Evolutionary conservation across 2,797 vertebrate genomes (phyloP), one percentile per base, ranked within the genome.

Genomic region (Nannoperca obscura): DNA sequence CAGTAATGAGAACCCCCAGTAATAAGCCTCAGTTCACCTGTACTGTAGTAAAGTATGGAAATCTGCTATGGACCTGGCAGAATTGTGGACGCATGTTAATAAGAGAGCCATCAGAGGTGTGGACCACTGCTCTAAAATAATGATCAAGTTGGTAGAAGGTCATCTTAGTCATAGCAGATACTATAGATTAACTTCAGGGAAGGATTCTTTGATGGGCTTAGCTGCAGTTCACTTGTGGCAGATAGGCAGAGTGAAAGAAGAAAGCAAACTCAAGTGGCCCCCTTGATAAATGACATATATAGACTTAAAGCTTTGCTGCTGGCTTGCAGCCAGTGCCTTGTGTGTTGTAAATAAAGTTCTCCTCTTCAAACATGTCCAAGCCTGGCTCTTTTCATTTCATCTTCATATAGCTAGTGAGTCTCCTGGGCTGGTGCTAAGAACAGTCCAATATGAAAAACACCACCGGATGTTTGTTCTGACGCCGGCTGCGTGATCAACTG

Each of bases 331-430:
- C 88, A 95, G 83, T 88, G 70, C 92, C 92, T 93, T 93, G 93
- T 83, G 90, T 93, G 93, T 95, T 95, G 94, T 94, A 94, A 97
- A 97, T 97, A 97, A 97, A 97, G 94, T 95, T 95, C 94, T 95
- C 92, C 67, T 93, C 93, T 93, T 94, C 89, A 93, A 93, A 91
- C 79, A 71, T 75, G 77, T 91, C 86, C 83, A 80, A 73, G 78
- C 80, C 66, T 50, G 85, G 82, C 84, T 90, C 83, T 90, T 93
- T 93, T 93, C 89, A 90, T 92, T 94, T 91, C 77, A 88, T 86
- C 68, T 70, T 80, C 73, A 67, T 87, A 82, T 77, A 78, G 76
- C 78, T 61, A 86, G 81, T 53, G 79, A 83, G 87, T 91, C 93
- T 92, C 91, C 58, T 22, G 86, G 90, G 87, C 62, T 15, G 38